Percentiles rank a stretch among this genome's conserved stretches.
These are phyloP conservation scores for Geotrypetes seraphini DNA, from an alignment of 2,797 vertebrate species.

Conservation along the genomic window DNA sequence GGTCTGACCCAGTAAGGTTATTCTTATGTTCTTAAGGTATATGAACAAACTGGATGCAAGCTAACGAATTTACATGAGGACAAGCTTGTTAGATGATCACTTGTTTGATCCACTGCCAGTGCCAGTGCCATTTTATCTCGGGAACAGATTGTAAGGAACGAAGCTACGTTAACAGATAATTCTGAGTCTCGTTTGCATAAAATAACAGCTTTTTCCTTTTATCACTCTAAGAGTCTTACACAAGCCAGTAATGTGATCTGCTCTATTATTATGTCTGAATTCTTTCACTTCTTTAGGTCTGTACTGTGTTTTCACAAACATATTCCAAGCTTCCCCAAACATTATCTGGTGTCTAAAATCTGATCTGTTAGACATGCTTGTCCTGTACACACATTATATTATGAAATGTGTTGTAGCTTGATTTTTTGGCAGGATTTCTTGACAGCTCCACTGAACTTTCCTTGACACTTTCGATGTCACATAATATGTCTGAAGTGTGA, in stretches of 20 bases:
- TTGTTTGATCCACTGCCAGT: too few relatives aligned
- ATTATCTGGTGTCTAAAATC: conserved; percentile 37
- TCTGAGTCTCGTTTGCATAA: conserved; percentile 1
- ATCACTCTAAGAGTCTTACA: conserved; percentile 9
- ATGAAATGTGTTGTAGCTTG: conserved; percentile 76
- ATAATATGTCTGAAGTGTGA: conserved; percentile 48
- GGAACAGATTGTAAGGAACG: too few relatives aligned
- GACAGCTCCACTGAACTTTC: conserved; percentile 79
- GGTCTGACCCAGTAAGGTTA: too few relatives aligned
- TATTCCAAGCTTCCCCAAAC: conserved; percentile 50
- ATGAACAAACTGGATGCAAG: too few relatives aligned
- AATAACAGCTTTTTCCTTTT: not conserved
- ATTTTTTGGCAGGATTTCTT: conserved; percentile 69
- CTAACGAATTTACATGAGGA: too few relatives aligned
- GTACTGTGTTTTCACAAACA: conserved; percentile 34
- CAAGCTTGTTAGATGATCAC: too few relatives aligned
- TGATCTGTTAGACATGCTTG: conserved; percentile 46
- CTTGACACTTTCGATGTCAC: conserved; percentile 68
- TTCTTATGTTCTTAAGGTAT: too few relatives aligned
- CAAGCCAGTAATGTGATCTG: conserved; percentile 1
- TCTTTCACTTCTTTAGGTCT: conserved; percentile 11
- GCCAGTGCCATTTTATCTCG: too few relatives aligned
- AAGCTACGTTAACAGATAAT: conserved; percentile 7
- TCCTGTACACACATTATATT: conserved; percentile 51
- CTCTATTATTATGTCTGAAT: conserved; percentile 11